phyloP scores from a whole-genome alignment of 1,140 invertebrate species.

The Drosophila funebris region DNA sequence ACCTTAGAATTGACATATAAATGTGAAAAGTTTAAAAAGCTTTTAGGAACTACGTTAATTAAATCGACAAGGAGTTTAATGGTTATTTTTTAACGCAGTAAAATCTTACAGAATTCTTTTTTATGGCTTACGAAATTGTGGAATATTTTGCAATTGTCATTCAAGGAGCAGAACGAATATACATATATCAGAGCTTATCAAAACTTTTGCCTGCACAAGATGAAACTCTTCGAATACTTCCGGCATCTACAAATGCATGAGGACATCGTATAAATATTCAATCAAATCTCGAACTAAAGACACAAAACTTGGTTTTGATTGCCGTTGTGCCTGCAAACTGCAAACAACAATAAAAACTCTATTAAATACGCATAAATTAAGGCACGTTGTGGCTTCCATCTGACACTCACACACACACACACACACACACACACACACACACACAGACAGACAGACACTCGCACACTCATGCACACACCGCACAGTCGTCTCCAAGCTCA shows the following conservation, averaged over 20 bases:
- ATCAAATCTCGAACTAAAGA: slow-evolving; percentile 59
- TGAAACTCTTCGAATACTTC: background rate
- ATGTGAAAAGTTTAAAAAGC: slow-evolving; percentile 11
- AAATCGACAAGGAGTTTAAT: background rate
- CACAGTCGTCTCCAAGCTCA: background rate
- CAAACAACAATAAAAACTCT: slow-evolving; percentile 80
- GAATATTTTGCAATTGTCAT: background rate
- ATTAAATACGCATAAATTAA: slow-evolving; percentile 82
- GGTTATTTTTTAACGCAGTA: background rate
- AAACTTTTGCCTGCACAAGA: slow-evolving; percentile 1
- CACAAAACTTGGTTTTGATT: slow-evolving; percentile 53
- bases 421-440: slow-evolving; percentile 19
- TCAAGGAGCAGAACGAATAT: background rate
- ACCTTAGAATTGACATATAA: slow-evolving; percentile 6
- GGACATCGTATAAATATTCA: slow-evolving; percentile 69
- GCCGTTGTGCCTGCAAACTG: slow-evolving; percentile 48
- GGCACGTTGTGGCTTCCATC: slow-evolving; percentile 27
- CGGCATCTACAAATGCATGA: slow-evolving; percentile 9
- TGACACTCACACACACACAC: slow-evolving; percentile 13
- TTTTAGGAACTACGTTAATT: background rate
- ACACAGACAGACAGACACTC: no score
- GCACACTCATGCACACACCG: background rate
- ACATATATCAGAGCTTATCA: background rate
- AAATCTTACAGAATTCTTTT: background rate
- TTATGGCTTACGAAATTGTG: background rate